Conservation (phyloP, 2,113 vertebrate species). For the Brachypodius melanocephalos region DNA sequence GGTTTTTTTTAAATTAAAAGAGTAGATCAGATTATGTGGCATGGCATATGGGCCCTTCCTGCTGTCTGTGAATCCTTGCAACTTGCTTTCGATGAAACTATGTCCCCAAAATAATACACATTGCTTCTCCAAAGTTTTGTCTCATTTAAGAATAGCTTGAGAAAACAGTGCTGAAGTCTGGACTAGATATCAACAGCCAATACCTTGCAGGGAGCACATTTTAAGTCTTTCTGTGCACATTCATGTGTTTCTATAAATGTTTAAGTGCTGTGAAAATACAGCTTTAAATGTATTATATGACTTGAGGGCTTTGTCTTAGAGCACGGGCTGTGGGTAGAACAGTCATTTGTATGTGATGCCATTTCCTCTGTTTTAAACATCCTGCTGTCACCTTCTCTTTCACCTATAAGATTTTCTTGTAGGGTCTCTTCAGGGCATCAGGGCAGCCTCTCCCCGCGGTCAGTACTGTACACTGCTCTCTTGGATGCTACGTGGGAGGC, state of each 20-base stretch:
- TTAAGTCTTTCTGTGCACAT: background rate
- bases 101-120: background rate
- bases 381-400: background rate
- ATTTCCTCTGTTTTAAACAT: background rate
- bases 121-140: background rate
- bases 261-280: background rate
- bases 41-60: background rate
- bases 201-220: background rate
- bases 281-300: background rate
- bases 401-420: background rate
- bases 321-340: background rate
- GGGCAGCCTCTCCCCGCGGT: background rate
- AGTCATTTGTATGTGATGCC: background rate
- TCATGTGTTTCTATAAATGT: background rate
- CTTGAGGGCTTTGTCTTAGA: background rate
- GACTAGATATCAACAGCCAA: background rate
- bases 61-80: background rate
- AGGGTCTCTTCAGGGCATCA: background rate
- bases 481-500: background rate
- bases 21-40: background rate
- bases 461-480: background rate
- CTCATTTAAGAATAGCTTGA: background rate
- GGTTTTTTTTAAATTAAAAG: background rate
- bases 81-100: background rate
- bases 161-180: background rate